These are phyloP conservation scores for Nothura maculosa DNA, from an alignment of 2,797 vertebrate species.

Conservation along the genomic window DNA sequence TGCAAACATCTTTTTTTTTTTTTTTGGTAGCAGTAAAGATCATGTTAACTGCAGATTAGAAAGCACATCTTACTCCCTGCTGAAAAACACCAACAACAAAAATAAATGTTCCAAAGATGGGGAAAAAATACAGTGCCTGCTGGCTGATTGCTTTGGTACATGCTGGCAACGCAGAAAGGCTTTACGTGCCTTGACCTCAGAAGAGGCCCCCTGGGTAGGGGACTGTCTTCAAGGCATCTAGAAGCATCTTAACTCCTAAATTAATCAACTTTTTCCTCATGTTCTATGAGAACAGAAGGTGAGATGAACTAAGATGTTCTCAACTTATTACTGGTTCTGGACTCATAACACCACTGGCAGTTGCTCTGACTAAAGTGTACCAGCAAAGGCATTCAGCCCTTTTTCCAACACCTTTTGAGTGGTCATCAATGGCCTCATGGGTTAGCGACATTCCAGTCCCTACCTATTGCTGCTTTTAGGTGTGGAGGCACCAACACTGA, in stretches of 20 bases:
- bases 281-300: not conserved
- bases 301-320: not conserved
- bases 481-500: not conserved
- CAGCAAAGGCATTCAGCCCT: not conserved
- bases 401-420: not conserved
- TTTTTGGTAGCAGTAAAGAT: not conserved
- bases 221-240: not conserved
- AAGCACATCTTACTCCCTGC: not conserved
- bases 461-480: not conserved
- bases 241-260: not conserved
- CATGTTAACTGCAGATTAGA: not conserved
- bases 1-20: not conserved
- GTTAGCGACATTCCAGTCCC: not conserved
- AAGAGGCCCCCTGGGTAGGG: not conserved
- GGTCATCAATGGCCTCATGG: not conserved
- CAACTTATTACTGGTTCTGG: not conserved
- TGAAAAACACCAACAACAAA: not conserved
- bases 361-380: not conserved
- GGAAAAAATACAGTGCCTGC: not conserved
- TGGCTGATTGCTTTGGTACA: not conserved
- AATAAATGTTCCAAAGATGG: not conserved
- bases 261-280: not conserved
- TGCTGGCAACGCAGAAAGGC: not conserved
- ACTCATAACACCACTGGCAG: not conserved
- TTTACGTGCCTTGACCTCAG: not conserved